Conservation (phyloP, 2,113 vertebrate genomes). For the Pipra filicauda region DNA sequence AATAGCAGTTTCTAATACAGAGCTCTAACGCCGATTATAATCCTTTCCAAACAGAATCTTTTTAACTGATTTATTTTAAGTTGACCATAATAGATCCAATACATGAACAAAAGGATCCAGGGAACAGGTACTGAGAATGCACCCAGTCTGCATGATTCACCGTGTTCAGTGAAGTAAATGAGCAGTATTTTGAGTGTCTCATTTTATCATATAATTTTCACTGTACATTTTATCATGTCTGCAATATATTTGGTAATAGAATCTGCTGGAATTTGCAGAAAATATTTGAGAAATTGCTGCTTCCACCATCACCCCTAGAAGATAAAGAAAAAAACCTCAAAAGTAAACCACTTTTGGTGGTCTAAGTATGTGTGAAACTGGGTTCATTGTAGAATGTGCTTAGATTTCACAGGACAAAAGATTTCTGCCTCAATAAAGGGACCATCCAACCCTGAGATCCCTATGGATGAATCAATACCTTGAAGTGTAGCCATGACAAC, state of each 20-base stretch:
- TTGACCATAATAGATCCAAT: not conserved
- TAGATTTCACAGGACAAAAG: constrained; percentile 54
- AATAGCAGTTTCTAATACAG: not conserved
- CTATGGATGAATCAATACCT: constrained; percentile 65
- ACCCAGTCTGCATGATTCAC: not conserved
- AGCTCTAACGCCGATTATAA: not conserved
- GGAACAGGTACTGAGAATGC: not conserved
- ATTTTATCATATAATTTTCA: not conserved
- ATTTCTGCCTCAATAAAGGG: constrained; percentile 25
- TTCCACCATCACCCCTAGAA: not conserved
- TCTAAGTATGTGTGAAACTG: not conserved
- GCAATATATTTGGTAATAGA: not conserved
- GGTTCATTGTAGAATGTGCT: not conserved
- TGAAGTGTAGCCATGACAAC: constrained; percentile 71
- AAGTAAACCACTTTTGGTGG: not conserved
- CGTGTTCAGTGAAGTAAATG: not conserved
- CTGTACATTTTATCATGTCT: not conserved
- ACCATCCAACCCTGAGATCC: constrained; percentile 53
- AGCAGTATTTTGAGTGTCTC: not conserved
- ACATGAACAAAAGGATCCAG: not conserved
- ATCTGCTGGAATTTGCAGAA: not conserved
- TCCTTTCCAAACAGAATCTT: not conserved
- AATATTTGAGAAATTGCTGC: not conserved
- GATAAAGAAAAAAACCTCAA: not conserved
- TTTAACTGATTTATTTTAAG: constrained; percentile 2